These are phyloP conservation scores for Orius laevigatus DNA, from an alignment of 1,140 invertebrate genomes.

Conservation along the genomic window DNA sequence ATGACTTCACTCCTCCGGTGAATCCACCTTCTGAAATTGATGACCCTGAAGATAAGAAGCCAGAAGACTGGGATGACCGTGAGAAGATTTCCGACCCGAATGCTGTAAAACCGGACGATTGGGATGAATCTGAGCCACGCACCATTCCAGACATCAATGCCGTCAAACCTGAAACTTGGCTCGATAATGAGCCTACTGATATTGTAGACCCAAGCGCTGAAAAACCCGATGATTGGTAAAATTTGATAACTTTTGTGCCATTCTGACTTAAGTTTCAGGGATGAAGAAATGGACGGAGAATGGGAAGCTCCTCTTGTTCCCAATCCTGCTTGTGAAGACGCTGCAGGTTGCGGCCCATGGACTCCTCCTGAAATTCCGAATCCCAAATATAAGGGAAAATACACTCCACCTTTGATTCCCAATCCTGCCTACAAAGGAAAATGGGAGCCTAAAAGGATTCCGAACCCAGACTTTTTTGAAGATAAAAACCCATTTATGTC, in stretches of 20 bases:
- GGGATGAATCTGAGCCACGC: constrained; percentile 84
- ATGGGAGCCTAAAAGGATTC: constrained; percentile 74
- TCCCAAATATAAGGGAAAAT: constrained; percentile 82
- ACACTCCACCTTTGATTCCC: constrained; percentile 75
- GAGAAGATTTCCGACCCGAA: constrained; percentile 87
- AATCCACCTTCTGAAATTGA: constrained; percentile 93
- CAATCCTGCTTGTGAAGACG: constrained; percentile 76
- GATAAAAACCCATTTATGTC: constrained; percentile 71
- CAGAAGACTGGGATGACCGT: constrained; percentile 90
- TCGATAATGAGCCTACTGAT: constrained; percentile 78
- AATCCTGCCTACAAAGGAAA: constrained; percentile 93
- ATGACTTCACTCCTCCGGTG: constrained; percentile 82
- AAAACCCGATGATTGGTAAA: constrained; percentile 81
- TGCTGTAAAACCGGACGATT: constrained; percentile 80
- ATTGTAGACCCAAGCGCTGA: constrained; percentile 74
- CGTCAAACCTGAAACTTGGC: constrained; percentile 79
- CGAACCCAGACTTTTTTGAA: constrained; percentile 86
- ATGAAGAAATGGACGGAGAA: constrained; percentile 94
- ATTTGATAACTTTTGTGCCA: neutral
- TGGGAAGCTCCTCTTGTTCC: constrained; percentile 90
- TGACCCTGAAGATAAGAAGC: constrained; percentile 80
- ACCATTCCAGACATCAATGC: constrained; percentile 81
- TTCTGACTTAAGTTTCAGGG: constrained; percentile 34
- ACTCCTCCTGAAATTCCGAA: constrained; percentile 72
- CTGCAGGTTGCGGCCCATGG: constrained; percentile 84